These are phyloP conservation scores for Monomorium pharaonis DNA, from an alignment of 1,140 invertebrate species.

Conservation along the genomic window DNA sequence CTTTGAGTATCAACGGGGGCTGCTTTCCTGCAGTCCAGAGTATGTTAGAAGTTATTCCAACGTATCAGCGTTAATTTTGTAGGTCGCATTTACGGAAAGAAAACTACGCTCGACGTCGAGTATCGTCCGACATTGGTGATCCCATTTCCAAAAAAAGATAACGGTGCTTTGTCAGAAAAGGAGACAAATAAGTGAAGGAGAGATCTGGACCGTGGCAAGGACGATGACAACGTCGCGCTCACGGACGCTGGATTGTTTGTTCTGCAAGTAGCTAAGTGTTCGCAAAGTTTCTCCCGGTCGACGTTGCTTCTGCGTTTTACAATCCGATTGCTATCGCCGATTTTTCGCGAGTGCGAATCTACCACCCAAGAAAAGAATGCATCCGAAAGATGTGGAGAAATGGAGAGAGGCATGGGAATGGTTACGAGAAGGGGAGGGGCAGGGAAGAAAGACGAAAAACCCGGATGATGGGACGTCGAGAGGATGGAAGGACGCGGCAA, in stretches of 20 bases:
- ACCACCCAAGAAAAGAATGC: slow-evolving; percentile 7
- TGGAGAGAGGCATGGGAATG: background rate
- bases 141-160: background rate
- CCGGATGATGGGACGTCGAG: slow-evolving; percentile 53
- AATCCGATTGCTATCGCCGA: background rate
- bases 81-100: slow-evolving; percentile 31
- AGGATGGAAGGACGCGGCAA: slow-evolving; percentile 56
- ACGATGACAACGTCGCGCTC: slow-evolving; percentile 24
- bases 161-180: background rate
- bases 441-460: no score
- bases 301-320: background rate
- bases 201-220: slow-evolving; percentile 15
- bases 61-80: slow-evolving; percentile 22
- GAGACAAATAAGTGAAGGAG: slow-evolving; percentile 39
- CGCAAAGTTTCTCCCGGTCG: slow-evolving; percentile 1
- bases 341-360: slow-evolving; percentile 34
- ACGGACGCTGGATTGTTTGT: slow-evolving; percentile 35
- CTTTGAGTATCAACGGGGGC: background rate
- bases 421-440: background rate
- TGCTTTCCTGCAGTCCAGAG: background rate
- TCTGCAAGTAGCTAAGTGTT: slow-evolving; percentile 24
- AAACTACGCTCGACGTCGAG: background rate
- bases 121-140: slow-evolving; percentile 27
- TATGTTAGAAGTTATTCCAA: slow-evolving; percentile 9
- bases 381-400: background rate